Conservation (phyloP, 1,140 invertebrate genomes). For the Listronotus oregonensis region DNA sequence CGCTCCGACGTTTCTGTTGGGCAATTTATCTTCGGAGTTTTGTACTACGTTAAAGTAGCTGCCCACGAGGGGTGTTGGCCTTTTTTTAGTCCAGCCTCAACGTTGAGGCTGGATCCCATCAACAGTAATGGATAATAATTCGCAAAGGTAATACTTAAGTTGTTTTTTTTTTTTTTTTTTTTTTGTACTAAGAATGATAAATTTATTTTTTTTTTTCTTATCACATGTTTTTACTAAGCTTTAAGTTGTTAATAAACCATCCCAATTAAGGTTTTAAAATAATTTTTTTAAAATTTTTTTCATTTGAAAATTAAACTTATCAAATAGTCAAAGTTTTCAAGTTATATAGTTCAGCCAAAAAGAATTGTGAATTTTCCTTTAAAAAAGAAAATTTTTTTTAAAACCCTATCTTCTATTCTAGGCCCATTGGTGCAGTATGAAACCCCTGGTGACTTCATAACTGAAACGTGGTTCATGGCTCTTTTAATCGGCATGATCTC, state of each 20-base stretch:
- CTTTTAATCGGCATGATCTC: slow-evolving; percentile 74
- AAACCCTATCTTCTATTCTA: slow-evolving; percentile 42
- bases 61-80: slow-evolving; percentile 78
- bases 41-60: slow-evolving; percentile 71
- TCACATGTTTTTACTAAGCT: too few relatives aligned
- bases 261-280: too few relatives aligned
- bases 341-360: too few relatives aligned
- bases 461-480: slow-evolving; percentile 79
- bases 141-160: slow-evolving; percentile 50
- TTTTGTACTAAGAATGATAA: too few relatives aligned
- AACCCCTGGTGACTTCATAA: slow-evolving; percentile 63
- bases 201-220: too few relatives aligned
- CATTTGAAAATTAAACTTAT: too few relatives aligned
- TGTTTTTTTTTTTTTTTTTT: too few relatives aligned
- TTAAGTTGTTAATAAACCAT: too few relatives aligned
- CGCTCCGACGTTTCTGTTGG: slow-evolving; percentile 61
- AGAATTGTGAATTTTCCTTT: too few relatives aligned
- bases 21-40: slow-evolving; percentile 68
- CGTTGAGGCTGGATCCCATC: slow-evolving; percentile 68
- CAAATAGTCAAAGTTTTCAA: too few relatives aligned
- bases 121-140: slow-evolving; percentile 59
- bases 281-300: too few relatives aligned
- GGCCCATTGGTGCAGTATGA: slow-evolving; percentile 59
- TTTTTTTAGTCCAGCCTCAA: slow-evolving; percentile 70
- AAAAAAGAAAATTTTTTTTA: too few relatives aligned